phyloP scores from a whole-genome alignment of 1,140 invertebrate species.

The Phymorhynchus buccinoides region DNA sequence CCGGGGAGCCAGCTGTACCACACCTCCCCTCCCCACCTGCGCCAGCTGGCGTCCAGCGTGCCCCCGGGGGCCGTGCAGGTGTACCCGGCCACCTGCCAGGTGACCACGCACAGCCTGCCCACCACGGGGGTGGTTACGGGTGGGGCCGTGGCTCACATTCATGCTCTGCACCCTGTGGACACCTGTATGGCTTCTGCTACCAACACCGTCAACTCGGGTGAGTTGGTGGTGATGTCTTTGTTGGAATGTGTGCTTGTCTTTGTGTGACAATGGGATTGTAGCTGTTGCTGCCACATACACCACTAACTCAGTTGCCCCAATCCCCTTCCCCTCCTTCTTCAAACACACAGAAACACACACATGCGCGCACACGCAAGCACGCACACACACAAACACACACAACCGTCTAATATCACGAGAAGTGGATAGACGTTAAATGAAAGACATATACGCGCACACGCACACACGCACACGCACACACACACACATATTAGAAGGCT shows the following conservation, averaged over 20 bases:
- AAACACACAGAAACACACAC: too few relatives aligned
- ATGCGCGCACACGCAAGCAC: too few relatives aligned
- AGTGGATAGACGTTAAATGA: too few relatives aligned
- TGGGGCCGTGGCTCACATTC: constrained; percentile 39
- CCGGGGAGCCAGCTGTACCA: constrained; percentile 55
- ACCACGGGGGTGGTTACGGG: constrained; percentile 31
- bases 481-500: too few relatives aligned
- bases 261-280: too few relatives aligned
- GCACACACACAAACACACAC: too few relatives aligned
- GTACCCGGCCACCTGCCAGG: constrained; percentile 49
- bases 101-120: constrained; percentile 51
- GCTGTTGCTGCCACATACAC: too few relatives aligned
- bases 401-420: too few relatives aligned
- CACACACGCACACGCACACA: not conserved
- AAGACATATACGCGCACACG: not conserved
- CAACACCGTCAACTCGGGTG: constrained; percentile 36
- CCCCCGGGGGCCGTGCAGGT: constrained; percentile 47
- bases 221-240: not conserved
- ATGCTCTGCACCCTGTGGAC: constrained; percentile 49
- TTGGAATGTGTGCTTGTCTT: too few relatives aligned
- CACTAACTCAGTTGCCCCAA: too few relatives aligned
- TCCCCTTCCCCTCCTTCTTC: too few relatives aligned
- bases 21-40: constrained; percentile 52
- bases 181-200: constrained; percentile 40
- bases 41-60: constrained; percentile 52